Base-by-base conservation (phyloP, 1,140 invertebrate genomes). In the Zophobas morio region DNA sequence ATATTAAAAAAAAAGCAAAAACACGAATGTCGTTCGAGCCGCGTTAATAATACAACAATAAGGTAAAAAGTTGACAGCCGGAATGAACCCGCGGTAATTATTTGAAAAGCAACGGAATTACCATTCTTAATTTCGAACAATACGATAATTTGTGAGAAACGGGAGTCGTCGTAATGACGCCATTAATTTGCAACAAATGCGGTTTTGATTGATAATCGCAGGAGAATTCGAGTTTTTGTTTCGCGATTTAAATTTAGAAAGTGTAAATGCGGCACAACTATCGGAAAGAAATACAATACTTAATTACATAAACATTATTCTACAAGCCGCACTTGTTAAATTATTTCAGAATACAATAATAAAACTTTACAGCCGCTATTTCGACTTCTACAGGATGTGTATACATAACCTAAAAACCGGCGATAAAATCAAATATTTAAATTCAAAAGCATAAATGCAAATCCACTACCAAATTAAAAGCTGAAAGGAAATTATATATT, bases 291-390 rank as follows among this genome's bases (percentile, higher is more conserved):
- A 66, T 66, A 66, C 60, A 73, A 73, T 73, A 73, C 49, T 73
- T 73, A 73, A 73, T 73, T 73, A 56, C 71, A 42, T 73, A 73
- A 73, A 73, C 71, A 73, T 73, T 73, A 73, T 73, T 73, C 71
- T 56, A 56, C 71, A 40, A 39, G 34, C 71, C 71, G 54, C 40
- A 73, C 54, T 73, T 73, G 71, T 73, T 73, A 73, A 73, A 73
- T 73, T 73, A 73, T 73, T 73, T 73, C 39, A 53, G 71, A 73
- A 73, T 73, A 73, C 71, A 73, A 73, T 73, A 73, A 73, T 73
- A 73, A 73, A 73, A 56, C 54, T 73, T 73, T 73, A 73, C 71
- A 56, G 71, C 71, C 20, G 71, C 49, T 39, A 73, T 73, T 73
- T 73, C 47, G 49, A 42, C 49, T 53, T 54, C 49, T 56, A 73